These are phyloP conservation scores for Strigamia crassipes DNA, from an alignment of 2,888 invertebrate species.

Conservation along the genomic window DNA sequence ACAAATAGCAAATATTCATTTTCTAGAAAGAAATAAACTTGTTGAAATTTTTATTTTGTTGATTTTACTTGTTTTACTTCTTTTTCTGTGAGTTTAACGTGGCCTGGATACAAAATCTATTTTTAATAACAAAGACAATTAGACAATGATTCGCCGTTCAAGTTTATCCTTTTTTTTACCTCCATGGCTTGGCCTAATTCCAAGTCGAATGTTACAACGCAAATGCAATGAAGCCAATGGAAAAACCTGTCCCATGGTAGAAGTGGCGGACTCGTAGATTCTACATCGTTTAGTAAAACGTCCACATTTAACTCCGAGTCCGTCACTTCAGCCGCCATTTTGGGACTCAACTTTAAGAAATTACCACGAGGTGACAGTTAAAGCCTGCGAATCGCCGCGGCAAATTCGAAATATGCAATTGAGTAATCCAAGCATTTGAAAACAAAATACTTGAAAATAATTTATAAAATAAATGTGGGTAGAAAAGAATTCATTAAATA, in stretches of 20 bases:
- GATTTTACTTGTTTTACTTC: conserved; percentile 57
- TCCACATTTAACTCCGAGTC: conserved; percentile 12
- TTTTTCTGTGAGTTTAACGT: conserved; percentile 65
- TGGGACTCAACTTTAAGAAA: background rate
- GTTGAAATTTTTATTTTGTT: background rate
- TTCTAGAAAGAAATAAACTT: conserved; percentile 63
- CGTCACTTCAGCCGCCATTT: conserved; percentile 27
- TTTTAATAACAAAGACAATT: conserved; percentile 53
- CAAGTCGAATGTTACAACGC: conserved; percentile 97
- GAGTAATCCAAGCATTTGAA: no score
- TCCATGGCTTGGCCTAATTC: conserved; percentile 99
- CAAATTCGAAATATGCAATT: no score
- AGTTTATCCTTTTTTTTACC: conserved; percentile 62
- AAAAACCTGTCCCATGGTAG: conserved; percentile 61
- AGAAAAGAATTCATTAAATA: no score
- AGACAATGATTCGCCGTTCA: background rate
- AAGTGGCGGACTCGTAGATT: conserved; percentile 46
- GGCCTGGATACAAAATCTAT: conserved; percentile 79
- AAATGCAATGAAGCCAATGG: conserved; percentile 97
- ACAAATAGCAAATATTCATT: conserved; percentile 93
- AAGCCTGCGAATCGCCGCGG: no score
- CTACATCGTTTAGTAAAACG: background rate
- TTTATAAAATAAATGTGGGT: no score
- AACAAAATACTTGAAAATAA: no score
- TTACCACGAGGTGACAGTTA: background rate